A percentile compares a stretch with the other conserved stretches of the same genome.
Evolutionary conservation across 23 tunicate genomes (phyloP).

Genomic region (Halocynthia aurantium): DNA sequence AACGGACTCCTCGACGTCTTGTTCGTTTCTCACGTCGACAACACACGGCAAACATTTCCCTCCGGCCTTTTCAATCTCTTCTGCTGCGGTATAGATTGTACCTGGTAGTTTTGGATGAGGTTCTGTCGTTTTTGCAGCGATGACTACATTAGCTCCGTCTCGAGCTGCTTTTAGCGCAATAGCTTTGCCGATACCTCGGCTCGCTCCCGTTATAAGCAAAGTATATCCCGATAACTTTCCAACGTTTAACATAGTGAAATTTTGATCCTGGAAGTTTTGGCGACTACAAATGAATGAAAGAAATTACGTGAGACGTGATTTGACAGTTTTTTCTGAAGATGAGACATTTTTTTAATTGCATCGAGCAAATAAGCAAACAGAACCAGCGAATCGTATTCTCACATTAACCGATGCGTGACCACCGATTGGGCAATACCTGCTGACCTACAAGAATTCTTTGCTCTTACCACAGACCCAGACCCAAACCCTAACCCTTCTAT

Average conservation of each 20-base stretch:
- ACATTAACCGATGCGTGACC: no score
- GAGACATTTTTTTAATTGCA: no score
- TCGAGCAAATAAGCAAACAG: no score
- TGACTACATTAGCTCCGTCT: slow-evolving; percentile 97
- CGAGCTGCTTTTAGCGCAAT: slow-evolving; percentile 91
- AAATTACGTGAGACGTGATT: no score
- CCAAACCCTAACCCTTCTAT: no score
- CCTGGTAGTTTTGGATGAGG: slow-evolving; percentile 99
- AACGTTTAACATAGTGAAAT: slow-evolving; percentile 14
- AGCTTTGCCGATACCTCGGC: slow-evolving; percentile 96
- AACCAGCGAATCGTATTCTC: no score
- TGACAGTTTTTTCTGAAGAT: no score
- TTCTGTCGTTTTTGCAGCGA: slow-evolving; percentile 98
- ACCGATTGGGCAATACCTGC: no score
- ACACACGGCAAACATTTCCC: slow-evolving; percentile 93
- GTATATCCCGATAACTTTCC: slow-evolving; percentile 96
- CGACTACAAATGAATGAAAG: no score
- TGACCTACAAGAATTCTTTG: no score
- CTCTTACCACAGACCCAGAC: no score
- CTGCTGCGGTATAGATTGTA: slow-evolving; percentile 98
- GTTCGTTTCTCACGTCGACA: slow-evolving; percentile 94
- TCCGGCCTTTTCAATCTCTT: slow-evolving; percentile 97
- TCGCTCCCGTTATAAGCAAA: slow-evolving; percentile 94
- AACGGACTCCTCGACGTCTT: slow-evolving; percentile 59
- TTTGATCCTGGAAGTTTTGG: no score